These are phyloP conservation scores for Paguma larvata DNA, from an alignment of 2,797 vertebrate species.

Conservation along the genomic window DNA sequence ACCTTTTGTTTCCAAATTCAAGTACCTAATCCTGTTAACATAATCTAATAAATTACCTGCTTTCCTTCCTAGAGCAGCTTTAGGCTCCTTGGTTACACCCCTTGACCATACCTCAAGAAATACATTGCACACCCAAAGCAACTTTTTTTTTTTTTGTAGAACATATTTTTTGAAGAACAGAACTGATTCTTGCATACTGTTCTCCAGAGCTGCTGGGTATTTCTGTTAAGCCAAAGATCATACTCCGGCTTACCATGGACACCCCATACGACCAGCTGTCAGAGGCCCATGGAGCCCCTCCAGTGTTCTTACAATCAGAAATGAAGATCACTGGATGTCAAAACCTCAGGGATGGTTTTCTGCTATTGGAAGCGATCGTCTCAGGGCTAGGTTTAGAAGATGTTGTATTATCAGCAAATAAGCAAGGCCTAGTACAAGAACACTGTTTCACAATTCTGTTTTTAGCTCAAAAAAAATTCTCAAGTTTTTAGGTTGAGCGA, in stretches of 20 bases:
- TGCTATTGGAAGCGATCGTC: not conserved
- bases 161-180: not conserved
- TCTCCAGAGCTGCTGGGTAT: not conserved
- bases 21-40: not conserved
- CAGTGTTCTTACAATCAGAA: not conserved
- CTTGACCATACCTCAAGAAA: not conserved
- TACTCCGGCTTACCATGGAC: not conserved
- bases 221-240: not conserved
- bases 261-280: not conserved
- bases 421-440: not conserved
- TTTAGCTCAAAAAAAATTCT: not conserved
- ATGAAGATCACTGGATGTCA: not conserved
- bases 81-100: not conserved
- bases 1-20: conserved; percentile 19
- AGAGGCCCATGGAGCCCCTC: not conserved
- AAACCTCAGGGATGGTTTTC: not conserved
- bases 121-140: not conserved
- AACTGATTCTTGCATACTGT: not conserved
- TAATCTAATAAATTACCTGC: not conserved
- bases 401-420: not conserved
- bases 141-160: not conserved
- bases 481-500: not conserved
- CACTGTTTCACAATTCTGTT: not conserved
- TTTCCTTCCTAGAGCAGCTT: not conserved
- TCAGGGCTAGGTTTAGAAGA: not conserved